Evolutionary conservation across 2,113 vertebrate species (phyloP).

Genomic region (Tachuris rubrigastra): DNA sequence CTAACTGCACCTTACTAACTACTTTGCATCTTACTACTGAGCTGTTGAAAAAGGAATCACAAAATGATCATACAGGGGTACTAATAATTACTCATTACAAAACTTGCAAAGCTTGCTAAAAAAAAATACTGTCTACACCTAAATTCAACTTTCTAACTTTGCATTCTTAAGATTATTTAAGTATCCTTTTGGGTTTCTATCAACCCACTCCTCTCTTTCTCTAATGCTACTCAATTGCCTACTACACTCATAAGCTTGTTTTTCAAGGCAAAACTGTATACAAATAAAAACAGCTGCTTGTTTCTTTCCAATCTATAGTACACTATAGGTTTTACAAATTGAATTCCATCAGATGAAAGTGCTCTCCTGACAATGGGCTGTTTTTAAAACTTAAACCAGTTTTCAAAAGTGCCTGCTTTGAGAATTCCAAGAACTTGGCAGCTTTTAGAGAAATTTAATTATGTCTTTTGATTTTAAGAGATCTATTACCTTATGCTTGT

Average conservation of each 20-base stretch:
- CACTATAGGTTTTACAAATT: background rate
- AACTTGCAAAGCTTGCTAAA: background rate
- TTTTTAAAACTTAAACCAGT: background rate
- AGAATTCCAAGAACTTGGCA: background rate
- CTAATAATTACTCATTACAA: background rate
- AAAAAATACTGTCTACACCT: background rate
- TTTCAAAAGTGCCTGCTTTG: background rate
- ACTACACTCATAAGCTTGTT: background rate
- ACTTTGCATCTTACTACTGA: background rate
- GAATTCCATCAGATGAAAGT: background rate
- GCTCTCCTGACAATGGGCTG: background rate
- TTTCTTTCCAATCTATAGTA: background rate
- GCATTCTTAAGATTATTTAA: background rate
- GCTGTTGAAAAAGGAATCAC: background rate
- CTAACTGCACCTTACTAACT: background rate
- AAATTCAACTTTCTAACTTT: background rate
- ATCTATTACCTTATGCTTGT: slow-evolving; percentile 92
- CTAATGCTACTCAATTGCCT: background rate
- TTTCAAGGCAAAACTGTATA: background rate
- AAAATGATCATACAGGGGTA: background rate
- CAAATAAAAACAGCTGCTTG: background rate
- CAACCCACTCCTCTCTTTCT: background rate
- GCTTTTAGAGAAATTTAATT: background rate
- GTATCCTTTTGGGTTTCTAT: background rate
- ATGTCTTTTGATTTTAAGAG: background rate